These are phyloP conservation scores for Trachymyrmex cornetzi DNA, from an alignment of 1,140 invertebrate genomes.

Conservation along the genomic window DNA sequence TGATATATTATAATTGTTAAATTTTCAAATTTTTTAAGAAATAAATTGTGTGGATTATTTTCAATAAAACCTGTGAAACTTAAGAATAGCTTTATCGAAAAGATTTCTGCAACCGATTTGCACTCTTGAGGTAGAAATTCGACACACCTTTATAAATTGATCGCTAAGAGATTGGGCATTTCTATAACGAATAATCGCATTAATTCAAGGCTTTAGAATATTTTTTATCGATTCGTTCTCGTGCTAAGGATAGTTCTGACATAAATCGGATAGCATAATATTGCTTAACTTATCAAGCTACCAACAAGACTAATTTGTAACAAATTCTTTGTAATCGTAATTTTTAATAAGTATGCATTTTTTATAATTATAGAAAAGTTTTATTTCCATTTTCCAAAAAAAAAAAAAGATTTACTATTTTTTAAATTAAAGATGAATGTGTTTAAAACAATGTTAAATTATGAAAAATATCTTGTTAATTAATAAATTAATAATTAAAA, in stretches of 20 bases:
- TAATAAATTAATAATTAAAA: background rate
- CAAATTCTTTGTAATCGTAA: background rate
- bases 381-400: background rate
- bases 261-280: conserved; percentile 30
- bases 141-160: conserved; percentile 25
- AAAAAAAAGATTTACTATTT: no score
- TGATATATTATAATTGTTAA: background rate
- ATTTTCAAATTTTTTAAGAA: background rate
- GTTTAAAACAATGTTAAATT: background rate
- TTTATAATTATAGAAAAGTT: background rate
- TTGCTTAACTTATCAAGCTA: background rate
- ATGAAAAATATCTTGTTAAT: background rate
- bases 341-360: background rate
- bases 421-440: conserved; percentile 3
- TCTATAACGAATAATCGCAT: conserved; percentile 13
- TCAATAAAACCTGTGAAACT: background rate
- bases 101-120: background rate
- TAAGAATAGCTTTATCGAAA: background rate
- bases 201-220: conserved; percentile 27
- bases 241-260: background rate
- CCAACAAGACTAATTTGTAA: background rate
- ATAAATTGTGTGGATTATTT: background rate
- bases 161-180: background rate
- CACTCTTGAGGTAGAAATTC: conserved; percentile 4
- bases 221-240: conserved; percentile 17